These are phyloP conservation scores for Drosophila merina DNA, from an alignment of 2,888 invertebrate species.

Conservation along the genomic window DNA sequence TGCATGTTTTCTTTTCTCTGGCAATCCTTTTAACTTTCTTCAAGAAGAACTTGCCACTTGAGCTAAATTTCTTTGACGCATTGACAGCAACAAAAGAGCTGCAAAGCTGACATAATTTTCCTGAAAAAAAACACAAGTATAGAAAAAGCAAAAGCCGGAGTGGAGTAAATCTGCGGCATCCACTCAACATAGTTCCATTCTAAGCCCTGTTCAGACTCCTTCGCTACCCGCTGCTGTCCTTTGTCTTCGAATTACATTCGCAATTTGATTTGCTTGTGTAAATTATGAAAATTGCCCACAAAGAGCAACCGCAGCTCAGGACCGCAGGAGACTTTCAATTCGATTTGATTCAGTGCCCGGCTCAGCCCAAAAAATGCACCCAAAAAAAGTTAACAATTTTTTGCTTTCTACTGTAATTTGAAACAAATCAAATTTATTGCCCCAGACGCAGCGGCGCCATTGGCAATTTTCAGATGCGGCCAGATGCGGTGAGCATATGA, in stretches of 20 bases:
- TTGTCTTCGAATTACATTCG: conserved; percentile 65
- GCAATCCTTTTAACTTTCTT: conserved; percentile 27
- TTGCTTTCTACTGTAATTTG: conserved; percentile 75
- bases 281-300: conserved; percentile 79
- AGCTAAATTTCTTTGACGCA: conserved; percentile 74
- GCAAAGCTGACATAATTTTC: not conserved
- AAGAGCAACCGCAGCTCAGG: conserved; percentile 72
- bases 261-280: conserved; percentile 80
- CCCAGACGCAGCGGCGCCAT: conserved; percentile 77
- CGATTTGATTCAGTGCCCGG: conserved; percentile 72
- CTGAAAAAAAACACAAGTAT: conserved; percentile 45
- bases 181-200: conserved; percentile 76
- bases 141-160: conserved; percentile 23
- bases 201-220: conserved; percentile 39
- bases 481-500: conserved; percentile 76
- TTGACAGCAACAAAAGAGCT: conserved; percentile 63
- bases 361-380: conserved; percentile 56
- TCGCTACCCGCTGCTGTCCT: not conserved
- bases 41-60: conserved; percentile 53
- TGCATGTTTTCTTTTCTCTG: not conserved
- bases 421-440: conserved; percentile 79
- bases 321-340: conserved; percentile 17
- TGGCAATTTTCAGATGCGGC: conserved; percentile 79
- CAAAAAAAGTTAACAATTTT: conserved; percentile 60
- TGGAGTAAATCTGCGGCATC: conserved; percentile 64